These are phyloP conservation scores for Marisa cornuarietis DNA, from an alignment of 1,140 invertebrate genomes.

Conservation along the genomic window DNA sequence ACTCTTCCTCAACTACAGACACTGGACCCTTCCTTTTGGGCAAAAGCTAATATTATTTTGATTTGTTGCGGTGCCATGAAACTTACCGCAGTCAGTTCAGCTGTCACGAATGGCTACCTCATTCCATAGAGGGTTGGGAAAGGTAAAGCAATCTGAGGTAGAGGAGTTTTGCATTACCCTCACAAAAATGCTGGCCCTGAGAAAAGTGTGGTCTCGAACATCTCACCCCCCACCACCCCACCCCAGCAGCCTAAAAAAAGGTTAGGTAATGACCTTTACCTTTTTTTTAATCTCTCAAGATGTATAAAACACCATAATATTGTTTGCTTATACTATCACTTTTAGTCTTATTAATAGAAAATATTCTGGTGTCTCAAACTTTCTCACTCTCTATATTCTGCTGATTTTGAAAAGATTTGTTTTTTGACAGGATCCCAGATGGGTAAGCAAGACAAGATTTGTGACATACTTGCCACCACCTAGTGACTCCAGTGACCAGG, in stretches of 20 bases:
- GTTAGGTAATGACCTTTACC: neutral
- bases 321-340: neutral
- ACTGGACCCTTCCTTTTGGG: too few relatives aligned
- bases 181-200: too few relatives aligned
- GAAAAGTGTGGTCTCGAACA: neutral
- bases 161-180: too few relatives aligned
- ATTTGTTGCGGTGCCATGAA: too few relatives aligned
- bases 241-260: too few relatives aligned
- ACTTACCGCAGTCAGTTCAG: too few relatives aligned
- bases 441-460: slow-evolving; percentile 54
- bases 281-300: neutral
- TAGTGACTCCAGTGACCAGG: slow-evolving; percentile 41
- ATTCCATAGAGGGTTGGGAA: too few relatives aligned
- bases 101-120: too few relatives aligned
- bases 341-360: neutral
- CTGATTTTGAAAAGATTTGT: neutral
- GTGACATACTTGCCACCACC: slow-evolving; percentile 56
- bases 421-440: slow-evolving; percentile 49
- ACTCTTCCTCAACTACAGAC: too few relatives aligned
- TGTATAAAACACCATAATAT: neutral
- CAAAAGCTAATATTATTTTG: too few relatives aligned
- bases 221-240: too few relatives aligned
- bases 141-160: too few relatives aligned
- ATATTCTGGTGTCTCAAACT: neutral
- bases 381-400: neutral